Evolutionary conservation across 2,888 invertebrate species (phyloP), one percentile per base, ranked within the genome.

Genomic region (Dromius quadrimaculatus): DNA sequence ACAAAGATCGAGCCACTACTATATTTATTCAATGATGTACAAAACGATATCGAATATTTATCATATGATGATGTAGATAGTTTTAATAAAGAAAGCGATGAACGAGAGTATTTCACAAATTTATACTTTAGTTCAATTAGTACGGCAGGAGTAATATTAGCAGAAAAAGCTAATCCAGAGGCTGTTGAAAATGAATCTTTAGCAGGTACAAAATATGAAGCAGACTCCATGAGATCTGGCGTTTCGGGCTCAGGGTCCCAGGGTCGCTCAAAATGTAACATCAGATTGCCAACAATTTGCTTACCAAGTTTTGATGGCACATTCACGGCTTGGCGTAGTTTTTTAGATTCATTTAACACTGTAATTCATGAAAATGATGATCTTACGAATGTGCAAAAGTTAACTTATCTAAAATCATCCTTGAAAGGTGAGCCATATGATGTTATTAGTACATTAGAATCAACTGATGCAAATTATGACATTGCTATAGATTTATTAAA

Each of bases 351-450:
- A 0, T 75, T 73, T 45, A 69, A 71, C 15, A 62, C 74, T 1
- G 61, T 73, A n/a, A 75, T 76, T 45, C 74, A 76, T 62, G 69
- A 72, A 2, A 75, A 75, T 59, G 47, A 50, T 3, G 34, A 34
- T 6, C 50, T 75, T 8, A 69, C 72, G 3, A 41, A 54, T 19
- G 65, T 76, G 15, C 74, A 76, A 47, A n/a, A n/a, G n/a, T n/a
- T n/a, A 75, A 75, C 43, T 74, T 76, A 75, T 62, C 50, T 76
- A 36, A 72, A 71, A 47, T 68, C 71, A 32, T 54, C 73, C 13
- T 63, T 76, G 11, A 69, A 45, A 5, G 75, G 75, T 1, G 72
- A 72, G 59, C 76, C 76, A n/a, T n/a, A n/a, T n/a, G n/a, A n/a
- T n/a, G n/a, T n/a, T n/a, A n/a, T n/a, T n/a, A n/a, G n/a, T n/a